A percentile compares a stretch with the other conserved stretches of the same genome.
These are phyloP conservation scores for Mechanitis mazaeus DNA, from an alignment of 2,888 invertebrate genomes.

Conservation along the genomic window DNA sequence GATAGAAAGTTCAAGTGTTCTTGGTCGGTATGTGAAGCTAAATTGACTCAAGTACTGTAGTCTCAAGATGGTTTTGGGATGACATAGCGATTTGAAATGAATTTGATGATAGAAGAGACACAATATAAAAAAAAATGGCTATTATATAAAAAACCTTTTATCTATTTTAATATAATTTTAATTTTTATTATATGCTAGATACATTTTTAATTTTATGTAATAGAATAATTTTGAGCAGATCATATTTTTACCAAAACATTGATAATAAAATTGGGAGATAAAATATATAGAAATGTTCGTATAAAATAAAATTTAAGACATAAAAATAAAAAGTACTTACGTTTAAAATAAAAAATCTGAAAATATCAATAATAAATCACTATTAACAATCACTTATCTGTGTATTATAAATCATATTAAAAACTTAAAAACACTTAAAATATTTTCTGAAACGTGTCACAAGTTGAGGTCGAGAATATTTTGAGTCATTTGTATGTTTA, in stretches of 20 bases:
- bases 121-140: constrained; percentile 6
- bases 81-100: constrained; percentile 41
- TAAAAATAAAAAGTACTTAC: background rate
- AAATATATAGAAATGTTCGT: background rate
- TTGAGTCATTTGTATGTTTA: constrained; percentile 2
- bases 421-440: background rate
- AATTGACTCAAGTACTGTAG: constrained; percentile 70
- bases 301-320: background rate
- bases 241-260: too few species aligned
- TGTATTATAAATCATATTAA: constrained; percentile 5
- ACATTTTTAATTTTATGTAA: too few species aligned
- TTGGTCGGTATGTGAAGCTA: constrained; percentile 52
- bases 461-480: too few species aligned
- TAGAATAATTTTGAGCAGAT: too few species aligned
- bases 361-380: constrained; percentile 18
- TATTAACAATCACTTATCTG: constrained; percentile 8
- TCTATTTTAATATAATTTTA: too few species aligned
- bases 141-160: too few species aligned
- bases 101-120: constrained; percentile 11
- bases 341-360: constrained; percentile 7
- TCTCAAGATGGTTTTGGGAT: constrained; percentile 54
- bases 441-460: too few species aligned
- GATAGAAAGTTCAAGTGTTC: constrained; percentile 45
- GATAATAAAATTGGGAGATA: too few species aligned
- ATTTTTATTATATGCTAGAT: too few species aligned